Percentiles rank a stretch among this genome's conserved stretches.
These are phyloP conservation scores for Brevimyrus niger DNA, from an alignment of 2,113 vertebrate species.

Conservation along the genomic window DNA sequence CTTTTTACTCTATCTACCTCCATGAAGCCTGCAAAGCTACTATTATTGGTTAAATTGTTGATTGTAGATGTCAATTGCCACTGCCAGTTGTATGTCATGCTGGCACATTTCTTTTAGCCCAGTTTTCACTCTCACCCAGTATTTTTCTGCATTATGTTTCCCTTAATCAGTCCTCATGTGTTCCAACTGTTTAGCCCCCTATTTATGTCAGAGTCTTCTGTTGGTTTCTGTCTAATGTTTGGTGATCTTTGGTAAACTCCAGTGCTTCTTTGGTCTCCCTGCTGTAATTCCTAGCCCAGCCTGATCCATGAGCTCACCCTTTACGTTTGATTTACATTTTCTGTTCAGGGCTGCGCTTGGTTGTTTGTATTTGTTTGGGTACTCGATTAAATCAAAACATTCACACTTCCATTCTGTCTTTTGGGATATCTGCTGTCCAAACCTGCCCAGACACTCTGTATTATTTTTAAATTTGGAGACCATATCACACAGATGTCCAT, in stretches of 20 bases:
- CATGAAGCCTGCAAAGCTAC: not conserved
- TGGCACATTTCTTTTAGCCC: not conserved
- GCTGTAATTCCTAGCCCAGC: not conserved
- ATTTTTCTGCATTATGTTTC: not conserved
- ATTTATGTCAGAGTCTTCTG: not conserved
- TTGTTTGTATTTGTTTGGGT: not conserved
- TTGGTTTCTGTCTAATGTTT: not conserved
- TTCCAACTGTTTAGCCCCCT: not conserved
- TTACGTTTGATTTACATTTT: not conserved
- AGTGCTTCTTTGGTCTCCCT: not conserved
- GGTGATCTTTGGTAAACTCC: not conserved
- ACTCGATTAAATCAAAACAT: not conserved
- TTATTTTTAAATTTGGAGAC: not conserved
- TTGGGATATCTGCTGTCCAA: not conserved
- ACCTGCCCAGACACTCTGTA: not conserved
- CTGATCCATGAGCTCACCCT: not conserved
- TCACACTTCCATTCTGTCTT: not conserved
- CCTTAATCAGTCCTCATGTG: not conserved
- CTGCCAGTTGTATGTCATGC: not conserved
- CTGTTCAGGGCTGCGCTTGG: not conserved
- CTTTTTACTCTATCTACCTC: not conserved
- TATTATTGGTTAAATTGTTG: not conserved
- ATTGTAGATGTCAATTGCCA: not conserved
- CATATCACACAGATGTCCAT: not conserved
- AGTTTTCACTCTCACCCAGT: not conserved